A percentile compares a stretch with the other conserved stretches of the same genome.
Conservation (phyloP, 2,113 vertebrate genomes). For the Prionailurus bengalensis region DNA sequence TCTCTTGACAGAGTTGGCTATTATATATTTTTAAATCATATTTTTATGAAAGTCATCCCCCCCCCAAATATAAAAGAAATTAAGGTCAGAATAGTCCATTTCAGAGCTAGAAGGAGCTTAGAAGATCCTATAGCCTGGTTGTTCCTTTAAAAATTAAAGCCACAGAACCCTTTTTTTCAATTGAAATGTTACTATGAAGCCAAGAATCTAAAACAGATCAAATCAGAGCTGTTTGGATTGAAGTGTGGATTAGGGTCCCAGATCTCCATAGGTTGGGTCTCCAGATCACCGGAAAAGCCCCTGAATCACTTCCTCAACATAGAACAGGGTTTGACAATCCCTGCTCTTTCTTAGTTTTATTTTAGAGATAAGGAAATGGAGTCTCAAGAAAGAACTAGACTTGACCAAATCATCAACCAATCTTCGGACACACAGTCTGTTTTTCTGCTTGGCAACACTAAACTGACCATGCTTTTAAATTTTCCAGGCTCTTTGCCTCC, state of each 20-base stretch:
- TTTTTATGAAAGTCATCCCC: not conserved
- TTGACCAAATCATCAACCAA: not conserved
- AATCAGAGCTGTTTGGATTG: not conserved
- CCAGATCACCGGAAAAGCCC: not conserved
- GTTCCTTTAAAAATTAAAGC: conserved; percentile 41
- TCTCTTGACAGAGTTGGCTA: conserved; percentile 53
- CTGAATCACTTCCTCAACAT: not conserved
- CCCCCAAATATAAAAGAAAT: not conserved
- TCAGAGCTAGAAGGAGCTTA: conserved; percentile 11
- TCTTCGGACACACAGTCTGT: not conserved
- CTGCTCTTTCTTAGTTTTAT: not conserved
- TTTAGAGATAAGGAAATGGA: not conserved
- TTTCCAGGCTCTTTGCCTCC: not conserved
- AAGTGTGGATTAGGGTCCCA: not conserved
- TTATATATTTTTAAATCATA: conserved; percentile 61
- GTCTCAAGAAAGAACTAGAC: not conserved
- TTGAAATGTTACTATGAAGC: conserved; percentile 27
- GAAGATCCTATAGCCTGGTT: not conserved
- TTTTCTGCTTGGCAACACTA: conserved; percentile 24
- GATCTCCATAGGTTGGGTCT: not conserved
- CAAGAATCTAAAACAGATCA: conserved; percentile 1
- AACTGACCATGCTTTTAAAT: conserved; percentile 28
- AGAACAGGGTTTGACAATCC: not conserved
- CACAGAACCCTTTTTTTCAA: not conserved
- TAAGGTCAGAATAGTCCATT: conserved; percentile 6